Base-by-base conservation (phyloP, 2,888 invertebrate genomes). In the Keiferia lycopersicella region DNA sequence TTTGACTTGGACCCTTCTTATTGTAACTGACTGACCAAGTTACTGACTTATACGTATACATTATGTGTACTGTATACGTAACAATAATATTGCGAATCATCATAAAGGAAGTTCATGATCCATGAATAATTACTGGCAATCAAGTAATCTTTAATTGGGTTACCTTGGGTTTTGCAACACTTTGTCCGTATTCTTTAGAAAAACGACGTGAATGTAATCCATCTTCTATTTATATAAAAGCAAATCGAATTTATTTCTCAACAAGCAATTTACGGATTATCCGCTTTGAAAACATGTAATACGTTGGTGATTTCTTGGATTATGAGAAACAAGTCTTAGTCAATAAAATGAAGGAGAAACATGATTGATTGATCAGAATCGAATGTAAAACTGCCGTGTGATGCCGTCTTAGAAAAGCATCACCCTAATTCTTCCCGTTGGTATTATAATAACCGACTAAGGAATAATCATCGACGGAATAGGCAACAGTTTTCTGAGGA, bases 161-260 rank as follows among this genome's bases (percentile, higher is more conserved):
- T 53, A 53, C 51, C 20, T 53, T 14, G 51, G 26, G 22, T 53
- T n/a, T 53, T 53, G 14, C 51, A 53, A 53, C 51, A 53, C 22
- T 22, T 14, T 22, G 50, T 3, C 20, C 45, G 14, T 11, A 45
- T 45, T 53, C 6, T 53, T 50, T 11, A 50, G 20, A 26, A 53
- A 53, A 53, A 53, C 10, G 0, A 51, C 12, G 1, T 51, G 8
- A 7, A 34, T 18, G 8, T 18, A 51, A 26, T 22, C 14, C 22
- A 53, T 6, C 20, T 14, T 14, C 22, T 53, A 53, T 53, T 53
- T 53, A 53, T 53, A 20, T 22, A 26, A 53, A 53, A 22, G 22
- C 22, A 12, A 53, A 22, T 22, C 51, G 20, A 22, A 22, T 26
- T 11, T 53, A 8, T 53, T 53, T 53, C 51, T 26, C 51, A 53